Evolutionary conservation across 2,113 vertebrate species (phyloP).

Genomic region (Oplegnathus fasciatus): DNA sequence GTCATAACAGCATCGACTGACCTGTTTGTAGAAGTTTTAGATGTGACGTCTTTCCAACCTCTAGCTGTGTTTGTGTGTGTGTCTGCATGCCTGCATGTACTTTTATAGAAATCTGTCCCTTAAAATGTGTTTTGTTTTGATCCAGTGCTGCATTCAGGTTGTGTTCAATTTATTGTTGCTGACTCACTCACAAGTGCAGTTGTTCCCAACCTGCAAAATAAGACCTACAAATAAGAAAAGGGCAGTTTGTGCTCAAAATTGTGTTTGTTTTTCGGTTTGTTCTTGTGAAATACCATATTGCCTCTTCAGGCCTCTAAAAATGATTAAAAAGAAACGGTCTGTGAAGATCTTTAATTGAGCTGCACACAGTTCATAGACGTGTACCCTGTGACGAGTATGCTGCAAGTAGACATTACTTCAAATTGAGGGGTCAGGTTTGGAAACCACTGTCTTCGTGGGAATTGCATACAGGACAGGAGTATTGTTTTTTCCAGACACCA

Average conservation of each 20-base stretch:
- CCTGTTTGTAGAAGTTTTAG: neutral
- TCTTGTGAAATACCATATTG: neutral
- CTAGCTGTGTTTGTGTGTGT: neutral
- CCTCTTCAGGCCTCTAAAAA: neutral
- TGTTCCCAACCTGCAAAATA: neutral
- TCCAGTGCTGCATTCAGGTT: slow-evolving; percentile 35
- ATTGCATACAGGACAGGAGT: too few relatives aligned
- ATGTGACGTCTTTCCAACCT: neutral
- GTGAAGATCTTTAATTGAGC: neutral
- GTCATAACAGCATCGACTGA: neutral
- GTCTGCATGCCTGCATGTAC: slow-evolving; percentile 23
- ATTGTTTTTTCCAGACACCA: too few relatives aligned
- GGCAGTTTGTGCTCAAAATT: neutral
- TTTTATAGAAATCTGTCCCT: neutral
- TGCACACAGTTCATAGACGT: neutral
- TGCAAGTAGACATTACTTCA: neutral
- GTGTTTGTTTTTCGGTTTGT: neutral
- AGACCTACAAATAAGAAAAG: neutral
- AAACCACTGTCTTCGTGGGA: too few relatives aligned
- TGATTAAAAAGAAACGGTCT: neutral
- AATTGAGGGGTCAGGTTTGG: too few relatives aligned
- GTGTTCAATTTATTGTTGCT: neutral
- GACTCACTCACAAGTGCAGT: neutral
- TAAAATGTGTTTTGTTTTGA: neutral
- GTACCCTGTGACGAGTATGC: neutral